These are phyloP conservation scores for Trichoplusia ni DNA, from an alignment of 1,140 invertebrate species.

Conservation along the genomic window DNA sequence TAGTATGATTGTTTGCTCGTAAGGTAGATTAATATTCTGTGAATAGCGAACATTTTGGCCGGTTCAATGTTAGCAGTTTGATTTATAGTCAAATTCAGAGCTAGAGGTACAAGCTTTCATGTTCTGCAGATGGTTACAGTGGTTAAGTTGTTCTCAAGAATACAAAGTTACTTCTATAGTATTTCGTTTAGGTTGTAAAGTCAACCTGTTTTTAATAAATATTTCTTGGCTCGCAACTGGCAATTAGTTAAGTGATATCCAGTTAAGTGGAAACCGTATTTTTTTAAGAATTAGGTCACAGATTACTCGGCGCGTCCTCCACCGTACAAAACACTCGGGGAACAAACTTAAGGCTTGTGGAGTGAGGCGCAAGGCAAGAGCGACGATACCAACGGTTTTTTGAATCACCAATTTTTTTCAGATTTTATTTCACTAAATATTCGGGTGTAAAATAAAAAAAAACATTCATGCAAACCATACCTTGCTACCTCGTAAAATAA, in stretches of 20 bases:
- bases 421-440: background rate
- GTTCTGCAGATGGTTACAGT: no score
- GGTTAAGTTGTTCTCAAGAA: no score
- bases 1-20: constrained; percentile 5
- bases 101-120: no score
- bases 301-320: background rate
- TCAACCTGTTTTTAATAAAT: no score
- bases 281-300: constrained; percentile 16
- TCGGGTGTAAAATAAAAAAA: background rate
- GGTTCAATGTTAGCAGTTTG: no score
- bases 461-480: background rate
- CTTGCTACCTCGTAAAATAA: no score
- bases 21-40: background rate
- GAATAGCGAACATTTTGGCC: no score
- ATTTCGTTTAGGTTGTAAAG: no score
- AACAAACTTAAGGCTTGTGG: constrained; percentile 1
- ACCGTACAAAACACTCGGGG: constrained; percentile 1
- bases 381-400: background rate
- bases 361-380: background rate
- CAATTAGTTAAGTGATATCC: no score
- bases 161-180: no score
- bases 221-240: no score
- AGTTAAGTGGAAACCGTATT: constrained; percentile 8
- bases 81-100: no score
- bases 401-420: background rate